Evolutionary conservation across 2,888 invertebrate genomes (phyloP).

Genomic region (Tanypteryx hageni): DNA sequence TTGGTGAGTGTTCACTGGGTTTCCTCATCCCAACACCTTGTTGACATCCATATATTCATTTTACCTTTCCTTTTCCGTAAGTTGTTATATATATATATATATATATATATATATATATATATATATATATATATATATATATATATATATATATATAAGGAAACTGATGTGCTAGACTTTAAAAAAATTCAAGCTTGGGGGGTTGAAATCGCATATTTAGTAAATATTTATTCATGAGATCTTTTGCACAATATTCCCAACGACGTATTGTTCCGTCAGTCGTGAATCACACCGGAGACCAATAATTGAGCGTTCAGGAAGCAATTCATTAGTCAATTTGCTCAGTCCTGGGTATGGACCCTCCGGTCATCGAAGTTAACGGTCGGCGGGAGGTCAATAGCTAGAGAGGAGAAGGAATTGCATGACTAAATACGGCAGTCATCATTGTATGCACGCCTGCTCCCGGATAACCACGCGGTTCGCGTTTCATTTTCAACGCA

Average conservation of each 20-base stretch:
- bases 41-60: too few relatives aligned
- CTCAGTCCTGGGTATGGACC: not conserved
- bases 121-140: too few relatives aligned
- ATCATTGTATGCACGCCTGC: not conserved
- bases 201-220: not conserved
- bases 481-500: not conserved
- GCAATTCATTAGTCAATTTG: constrained; percentile 15
- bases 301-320: not conserved
- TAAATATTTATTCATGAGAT: not conserved
- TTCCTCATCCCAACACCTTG: too few relatives aligned
- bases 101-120: too few relatives aligned
- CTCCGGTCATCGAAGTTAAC: constrained; percentile 27
- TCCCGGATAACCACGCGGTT: not conserved
- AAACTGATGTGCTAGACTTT: too few relatives aligned
- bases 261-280: not conserved
- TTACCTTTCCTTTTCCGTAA: too few relatives aligned
- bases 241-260: not conserved
- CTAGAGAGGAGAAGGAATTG: not conserved
- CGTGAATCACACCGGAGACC: not conserved
- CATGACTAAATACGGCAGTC: too few relatives aligned
- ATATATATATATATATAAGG: too few relatives aligned
- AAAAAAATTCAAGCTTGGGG: too few relatives aligned
- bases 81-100: too few relatives aligned
- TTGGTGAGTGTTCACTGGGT: too few relatives aligned
- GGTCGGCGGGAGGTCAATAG: not conserved